Conservation (phyloP, 1,140 invertebrate genomes). For the Aphelenchoides besseyi region DNA sequence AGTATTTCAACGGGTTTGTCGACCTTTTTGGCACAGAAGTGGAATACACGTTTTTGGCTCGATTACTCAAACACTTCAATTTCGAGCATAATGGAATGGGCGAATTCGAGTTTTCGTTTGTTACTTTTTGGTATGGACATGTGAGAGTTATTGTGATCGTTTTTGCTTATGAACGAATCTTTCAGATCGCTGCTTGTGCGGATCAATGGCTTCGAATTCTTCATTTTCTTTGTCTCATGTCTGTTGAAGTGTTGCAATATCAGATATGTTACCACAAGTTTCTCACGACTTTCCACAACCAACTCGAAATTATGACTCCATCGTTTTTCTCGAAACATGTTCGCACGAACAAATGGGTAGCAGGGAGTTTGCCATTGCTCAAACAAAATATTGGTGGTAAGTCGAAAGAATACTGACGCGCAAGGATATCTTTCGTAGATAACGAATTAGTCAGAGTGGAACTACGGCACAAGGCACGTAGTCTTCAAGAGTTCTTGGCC, state of each 20-base stretch:
- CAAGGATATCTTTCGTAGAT: no score
- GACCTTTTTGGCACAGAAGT: neutral
- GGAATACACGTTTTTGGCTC: neutral
- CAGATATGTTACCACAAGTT: neutral
- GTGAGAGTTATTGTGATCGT: neutral
- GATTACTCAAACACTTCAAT: neutral
- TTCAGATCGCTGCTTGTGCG: neutral
- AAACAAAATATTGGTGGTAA: no score
- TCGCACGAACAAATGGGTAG: no score
- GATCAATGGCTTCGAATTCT: neutral
- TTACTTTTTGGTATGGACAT: neutral
- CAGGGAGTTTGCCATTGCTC: no score
- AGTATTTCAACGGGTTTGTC: neutral
- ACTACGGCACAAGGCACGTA: no score
- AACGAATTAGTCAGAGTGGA: no score
- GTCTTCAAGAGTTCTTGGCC: no score
- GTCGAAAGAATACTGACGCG: no score
- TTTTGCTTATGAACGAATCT: no score
- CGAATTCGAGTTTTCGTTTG: neutral
- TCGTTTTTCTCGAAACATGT: neutral
- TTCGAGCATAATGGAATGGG: neutral
- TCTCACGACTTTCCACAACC: neutral
- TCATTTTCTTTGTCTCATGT: neutral
- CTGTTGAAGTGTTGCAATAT: neutral
- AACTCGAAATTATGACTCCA: neutral